Conservation (phyloP, 2,113 vertebrate genomes). For the Bufo gargarizans region DNA sequence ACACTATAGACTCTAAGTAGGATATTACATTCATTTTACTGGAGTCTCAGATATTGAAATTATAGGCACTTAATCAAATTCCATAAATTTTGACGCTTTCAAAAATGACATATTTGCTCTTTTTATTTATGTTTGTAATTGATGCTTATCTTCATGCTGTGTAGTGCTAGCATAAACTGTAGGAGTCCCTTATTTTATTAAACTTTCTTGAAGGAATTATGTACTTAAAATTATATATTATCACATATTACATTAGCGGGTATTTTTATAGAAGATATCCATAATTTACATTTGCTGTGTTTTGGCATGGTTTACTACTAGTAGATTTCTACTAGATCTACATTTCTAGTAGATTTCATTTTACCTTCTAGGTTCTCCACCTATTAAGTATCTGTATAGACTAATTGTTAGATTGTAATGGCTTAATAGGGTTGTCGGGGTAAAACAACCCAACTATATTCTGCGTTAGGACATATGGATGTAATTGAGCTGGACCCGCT, state of each 20-base stretch:
- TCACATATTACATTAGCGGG: not conserved
- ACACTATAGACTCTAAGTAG: not conserved
- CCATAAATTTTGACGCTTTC: not conserved
- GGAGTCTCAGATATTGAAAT: slow-evolving; percentile 10
- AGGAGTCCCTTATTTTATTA: slow-evolving; percentile 5
- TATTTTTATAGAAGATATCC: not conserved
- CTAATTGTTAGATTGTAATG: no score
- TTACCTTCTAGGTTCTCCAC: no score
- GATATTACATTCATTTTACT: not conserved
- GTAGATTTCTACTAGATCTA: no score
- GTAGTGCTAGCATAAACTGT: not conserved
- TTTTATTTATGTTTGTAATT: slow-evolving; percentile 26
- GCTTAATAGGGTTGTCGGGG: no score
- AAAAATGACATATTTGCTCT: slow-evolving; percentile 6
- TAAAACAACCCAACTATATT: no score
- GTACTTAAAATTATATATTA: not conserved
- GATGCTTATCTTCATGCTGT: slow-evolving; percentile 22
- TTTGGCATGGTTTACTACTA: no score
- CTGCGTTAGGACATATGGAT: no score
- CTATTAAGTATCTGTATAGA: no score
- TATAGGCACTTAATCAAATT: slow-evolving; percentile 9
- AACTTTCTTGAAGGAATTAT: not conserved
- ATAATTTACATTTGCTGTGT: not conserved
- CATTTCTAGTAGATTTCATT: no score
- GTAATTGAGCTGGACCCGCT: no score